Conservation (phyloP, 2,113 vertebrate genomes). For the Periophthalmus modestus region DNA sequence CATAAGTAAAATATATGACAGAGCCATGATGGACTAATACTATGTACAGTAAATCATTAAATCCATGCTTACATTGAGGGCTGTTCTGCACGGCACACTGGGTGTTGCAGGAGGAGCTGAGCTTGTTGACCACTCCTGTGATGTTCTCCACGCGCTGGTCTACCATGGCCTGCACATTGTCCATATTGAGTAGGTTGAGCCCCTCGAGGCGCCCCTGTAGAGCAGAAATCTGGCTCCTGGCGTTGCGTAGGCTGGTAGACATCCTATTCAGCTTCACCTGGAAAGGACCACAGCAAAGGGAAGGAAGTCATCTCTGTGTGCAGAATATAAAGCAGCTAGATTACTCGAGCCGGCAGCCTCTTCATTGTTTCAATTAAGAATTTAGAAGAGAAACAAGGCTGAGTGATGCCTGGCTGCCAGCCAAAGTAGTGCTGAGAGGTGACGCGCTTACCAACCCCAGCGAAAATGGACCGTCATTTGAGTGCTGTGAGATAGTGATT, state of each 20-base stretch:
- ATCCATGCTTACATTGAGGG: conserved; percentile 66
- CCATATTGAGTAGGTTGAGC: conserved; percentile 84
- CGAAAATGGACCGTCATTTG: conserved; percentile 37
- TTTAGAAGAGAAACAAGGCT: conserved; percentile 38
- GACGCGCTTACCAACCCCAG: conserved; percentile 39
- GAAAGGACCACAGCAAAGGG: conserved; percentile 31
- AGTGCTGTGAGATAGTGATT: conserved; percentile 30
- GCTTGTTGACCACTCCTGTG: conserved; percentile 80
- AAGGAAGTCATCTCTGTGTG: conserved; percentile 34
- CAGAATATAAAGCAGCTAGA: conserved; percentile 57
- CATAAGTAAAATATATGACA: conserved; percentile 2
- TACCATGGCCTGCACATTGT: conserved; percentile 85
- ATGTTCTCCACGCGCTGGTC: conserved; percentile 88
- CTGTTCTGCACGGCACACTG: conserved; percentile 71
- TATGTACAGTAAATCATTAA: neutral
- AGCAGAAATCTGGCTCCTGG: conserved; percentile 82
- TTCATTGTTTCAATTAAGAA: conserved; percentile 49
- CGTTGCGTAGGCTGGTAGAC: conserved; percentile 85
- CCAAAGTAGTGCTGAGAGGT: conserved; percentile 46
- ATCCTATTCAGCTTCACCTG: conserved; percentile 87
- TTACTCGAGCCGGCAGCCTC: conserved; percentile 42
- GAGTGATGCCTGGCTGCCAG: conserved; percentile 37
- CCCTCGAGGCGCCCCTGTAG: conserved; percentile 86
- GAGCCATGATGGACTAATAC: neutral
- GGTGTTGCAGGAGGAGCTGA: conserved; percentile 83